Conservation (phyloP, 2,113 vertebrate genomes). For the Oreochromis niloticus region DNA sequence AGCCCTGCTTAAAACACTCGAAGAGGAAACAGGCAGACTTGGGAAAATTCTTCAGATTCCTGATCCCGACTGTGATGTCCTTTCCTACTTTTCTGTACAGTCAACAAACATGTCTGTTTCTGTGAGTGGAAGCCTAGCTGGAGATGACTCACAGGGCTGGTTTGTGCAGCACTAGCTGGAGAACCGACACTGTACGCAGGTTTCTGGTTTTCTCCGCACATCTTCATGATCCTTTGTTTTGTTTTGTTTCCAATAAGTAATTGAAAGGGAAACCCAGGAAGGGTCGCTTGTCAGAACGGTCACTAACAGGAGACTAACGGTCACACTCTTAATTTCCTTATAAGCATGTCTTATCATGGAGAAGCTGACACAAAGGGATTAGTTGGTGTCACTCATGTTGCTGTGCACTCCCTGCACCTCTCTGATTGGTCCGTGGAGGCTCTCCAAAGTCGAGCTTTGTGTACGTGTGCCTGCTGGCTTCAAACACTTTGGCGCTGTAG, state of each 20-base stretch:
- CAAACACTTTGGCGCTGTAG: background rate
- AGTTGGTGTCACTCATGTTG: background rate
- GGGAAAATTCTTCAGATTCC: background rate
- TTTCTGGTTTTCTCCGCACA: background rate
- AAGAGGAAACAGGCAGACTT: background rate
- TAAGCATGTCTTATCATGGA: background rate
- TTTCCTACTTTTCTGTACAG: background rate
- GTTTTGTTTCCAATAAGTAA: background rate
- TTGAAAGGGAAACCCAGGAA: background rate
- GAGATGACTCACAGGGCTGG: background rate
- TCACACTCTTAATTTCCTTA: background rate
- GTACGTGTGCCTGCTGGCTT: background rate
- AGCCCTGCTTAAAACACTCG: background rate
- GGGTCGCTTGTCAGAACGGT: background rate
- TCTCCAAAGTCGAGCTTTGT: background rate
- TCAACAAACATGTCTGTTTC: background rate
- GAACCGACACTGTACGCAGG: background rate
- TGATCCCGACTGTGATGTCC: background rate
- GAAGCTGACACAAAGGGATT: background rate
- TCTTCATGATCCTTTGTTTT: background rate
- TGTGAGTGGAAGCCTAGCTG: background rate
- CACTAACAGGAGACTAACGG: background rate
- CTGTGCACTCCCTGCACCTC: background rate
- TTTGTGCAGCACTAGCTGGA: background rate
- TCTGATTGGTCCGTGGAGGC: background rate